Conservation (phyloP, 2,888 invertebrate genomes). For the Troides aeacus region DNA sequence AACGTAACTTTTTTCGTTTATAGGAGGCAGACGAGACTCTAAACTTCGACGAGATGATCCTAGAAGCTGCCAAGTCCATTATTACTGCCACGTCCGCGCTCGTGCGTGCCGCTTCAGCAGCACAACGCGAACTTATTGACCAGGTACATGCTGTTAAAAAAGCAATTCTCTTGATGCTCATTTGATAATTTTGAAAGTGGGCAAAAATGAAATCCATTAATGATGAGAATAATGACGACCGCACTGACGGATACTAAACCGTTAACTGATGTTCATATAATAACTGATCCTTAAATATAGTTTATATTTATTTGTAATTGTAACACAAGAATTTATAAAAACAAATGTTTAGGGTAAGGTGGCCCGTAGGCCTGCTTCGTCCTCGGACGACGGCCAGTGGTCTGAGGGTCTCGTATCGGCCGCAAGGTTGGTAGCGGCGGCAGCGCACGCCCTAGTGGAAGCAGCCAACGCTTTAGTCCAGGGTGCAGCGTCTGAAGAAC, state of each 20-base stretch:
- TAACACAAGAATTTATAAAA: not conserved
- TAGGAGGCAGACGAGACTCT: conserved; percentile 95
- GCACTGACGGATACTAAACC: conserved; percentile 19
- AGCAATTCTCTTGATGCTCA: not conserved
- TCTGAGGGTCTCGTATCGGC: conserved; percentile 98
- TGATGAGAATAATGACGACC: conserved; percentile 28
- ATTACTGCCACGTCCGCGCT: conserved; percentile 98
- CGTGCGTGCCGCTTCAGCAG: conserved; percentile 97
- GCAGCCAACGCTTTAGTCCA: conserved; percentile 98
- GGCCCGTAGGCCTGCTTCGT: conserved; percentile 88
- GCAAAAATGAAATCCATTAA: not conserved
- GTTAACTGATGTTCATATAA: conserved; percentile 4
- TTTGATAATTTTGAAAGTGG: not conserved
- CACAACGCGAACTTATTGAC: conserved; percentile 96
- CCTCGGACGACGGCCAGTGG: conserved; percentile 98
- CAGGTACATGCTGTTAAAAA: conserved; percentile 58
- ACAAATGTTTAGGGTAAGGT: conserved; percentile 86
- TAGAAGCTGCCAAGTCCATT: conserved; percentile 98
- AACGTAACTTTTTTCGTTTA: not conserved
- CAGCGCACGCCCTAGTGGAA: conserved; percentile 98
- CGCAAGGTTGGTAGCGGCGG: conserved; percentile 96
- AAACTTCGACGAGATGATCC: conserved; percentile 99
- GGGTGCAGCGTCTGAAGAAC: conserved; percentile 95
- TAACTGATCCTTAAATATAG: not conserved
- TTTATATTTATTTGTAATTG: not conserved